Conservation (phyloP, 2,888 invertebrate genomes). For the Chrysolina haemoptera region DNA sequence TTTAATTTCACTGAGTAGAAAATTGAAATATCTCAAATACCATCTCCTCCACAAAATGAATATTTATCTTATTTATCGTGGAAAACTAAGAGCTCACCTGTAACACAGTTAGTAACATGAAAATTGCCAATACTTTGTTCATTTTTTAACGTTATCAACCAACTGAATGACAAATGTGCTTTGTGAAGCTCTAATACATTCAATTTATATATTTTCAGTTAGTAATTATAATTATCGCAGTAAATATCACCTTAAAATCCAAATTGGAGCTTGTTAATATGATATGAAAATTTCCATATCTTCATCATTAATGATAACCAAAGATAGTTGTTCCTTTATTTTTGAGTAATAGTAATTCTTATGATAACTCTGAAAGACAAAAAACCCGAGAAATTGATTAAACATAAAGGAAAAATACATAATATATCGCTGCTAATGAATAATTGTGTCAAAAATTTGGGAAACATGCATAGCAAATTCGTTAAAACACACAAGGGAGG, state of each 20-base stretch:
- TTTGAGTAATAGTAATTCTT: not conserved
- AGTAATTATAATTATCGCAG: constrained; percentile 26
- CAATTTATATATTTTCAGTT: constrained; percentile 10
- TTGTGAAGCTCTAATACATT: not conserved
- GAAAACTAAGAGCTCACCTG: not conserved
- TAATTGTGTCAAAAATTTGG: no score
- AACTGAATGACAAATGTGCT: not conserved
- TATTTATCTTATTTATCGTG: no score
- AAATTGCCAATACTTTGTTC: constrained; percentile 10
- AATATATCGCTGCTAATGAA: no score
- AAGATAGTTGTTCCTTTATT: not conserved
- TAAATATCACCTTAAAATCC: constrained; percentile 8
- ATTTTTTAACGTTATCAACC: not conserved
- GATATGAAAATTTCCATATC: constrained; percentile 6
- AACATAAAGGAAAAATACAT: no score
- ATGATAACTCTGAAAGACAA: not conserved
- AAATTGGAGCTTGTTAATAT: constrained; percentile 12
- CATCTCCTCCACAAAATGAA: no score
- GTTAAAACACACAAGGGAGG: no score
- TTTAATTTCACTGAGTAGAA: no score
- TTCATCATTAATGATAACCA: no score
- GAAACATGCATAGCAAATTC: no score
- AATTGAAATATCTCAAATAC: no score
- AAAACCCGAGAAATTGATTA: no score
- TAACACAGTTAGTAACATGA: not conserved